Evolutionary conservation across 1,140 invertebrate species (phyloP).

Genomic region (Nebria ingens): DNA sequence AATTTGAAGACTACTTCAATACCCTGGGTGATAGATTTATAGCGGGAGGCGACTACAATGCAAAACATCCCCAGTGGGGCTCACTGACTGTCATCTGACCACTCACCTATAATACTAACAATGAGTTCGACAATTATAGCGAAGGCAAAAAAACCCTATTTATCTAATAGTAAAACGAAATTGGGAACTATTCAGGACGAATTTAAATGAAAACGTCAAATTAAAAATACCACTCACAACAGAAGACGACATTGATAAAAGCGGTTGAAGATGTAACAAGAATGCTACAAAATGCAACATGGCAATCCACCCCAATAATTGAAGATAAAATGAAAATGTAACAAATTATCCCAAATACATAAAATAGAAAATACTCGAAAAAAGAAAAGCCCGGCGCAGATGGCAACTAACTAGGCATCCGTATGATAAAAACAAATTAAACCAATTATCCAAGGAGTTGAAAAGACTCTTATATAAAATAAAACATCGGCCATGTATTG

Average conservation of each 20-base stretch:
- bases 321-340: not conserved
- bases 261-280: not conserved
- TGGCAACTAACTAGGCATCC: not conserved
- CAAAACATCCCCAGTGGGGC: no score
- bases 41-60: no score
- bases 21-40: constrained; percentile 26
- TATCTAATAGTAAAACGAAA: not conserved
- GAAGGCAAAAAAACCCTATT: not conserved
- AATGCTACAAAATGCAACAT: not conserved
- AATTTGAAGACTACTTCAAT: constrained; percentile 20
- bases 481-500: not conserved
- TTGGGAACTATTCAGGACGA: not conserved
- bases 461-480: not conserved
- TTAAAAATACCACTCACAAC: not conserved
- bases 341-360: not conserved
- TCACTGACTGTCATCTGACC: constrained; percentile 34
- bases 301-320: not conserved
- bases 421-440: not conserved
- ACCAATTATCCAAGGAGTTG: not conserved
- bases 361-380: not conserved
- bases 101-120: not conserved
- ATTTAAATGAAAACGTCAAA: not conserved
- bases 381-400: not conserved
- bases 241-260: not conserved
- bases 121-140: not conserved